Evolutionary conservation across 2,113 vertebrate genomes (phyloP).

Genomic region (Polypterus bichir): DNA sequence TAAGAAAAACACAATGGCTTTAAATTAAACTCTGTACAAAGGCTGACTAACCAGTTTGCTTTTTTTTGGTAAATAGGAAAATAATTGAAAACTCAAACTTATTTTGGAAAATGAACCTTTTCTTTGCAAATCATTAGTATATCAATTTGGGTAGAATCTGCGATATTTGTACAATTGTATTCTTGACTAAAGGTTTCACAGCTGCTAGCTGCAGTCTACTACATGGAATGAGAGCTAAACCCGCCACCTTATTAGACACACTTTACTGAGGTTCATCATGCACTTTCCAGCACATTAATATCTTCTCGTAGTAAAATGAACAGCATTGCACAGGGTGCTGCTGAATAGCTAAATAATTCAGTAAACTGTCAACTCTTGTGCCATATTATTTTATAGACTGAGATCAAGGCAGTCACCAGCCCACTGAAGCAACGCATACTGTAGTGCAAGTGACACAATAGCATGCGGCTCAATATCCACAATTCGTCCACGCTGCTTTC

Average conservation of each 20-base stretch:
- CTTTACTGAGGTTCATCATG: constrained; percentile 19
- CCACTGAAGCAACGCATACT: constrained; percentile 21
- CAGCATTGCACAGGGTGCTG: constrained; percentile 25
- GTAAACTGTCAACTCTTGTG: constrained; percentile 41
- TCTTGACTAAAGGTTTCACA: too few relatives aligned
- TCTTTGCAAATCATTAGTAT: too few relatives aligned
- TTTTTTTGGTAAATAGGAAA: too few relatives aligned
- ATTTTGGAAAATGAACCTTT: too few relatives aligned
- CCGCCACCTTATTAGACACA: constrained; percentile 23
- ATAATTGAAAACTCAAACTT: too few relatives aligned
- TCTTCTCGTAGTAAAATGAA: constrained; percentile 47
- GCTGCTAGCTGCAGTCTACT: too few relatives aligned
- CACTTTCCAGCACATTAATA: constrained; percentile 44
- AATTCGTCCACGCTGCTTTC: constrained; percentile 18
- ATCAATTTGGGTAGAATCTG: too few relatives aligned
- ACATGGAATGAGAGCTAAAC: too few relatives aligned
- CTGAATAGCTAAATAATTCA: constrained; percentile 52
- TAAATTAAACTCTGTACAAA: too few relatives aligned
- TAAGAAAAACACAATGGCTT: too few relatives aligned
- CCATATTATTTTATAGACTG: constrained; percentile 19
- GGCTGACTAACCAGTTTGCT: too few relatives aligned
- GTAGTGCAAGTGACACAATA: constrained; percentile 30
- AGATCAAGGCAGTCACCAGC: constrained; percentile 41
- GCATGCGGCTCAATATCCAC: constrained; percentile 18
- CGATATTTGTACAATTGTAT: too few relatives aligned